Evolutionary conservation across 2,888 invertebrate genomes (phyloP).

Genomic region (Chrysodeixis includens): DNA sequence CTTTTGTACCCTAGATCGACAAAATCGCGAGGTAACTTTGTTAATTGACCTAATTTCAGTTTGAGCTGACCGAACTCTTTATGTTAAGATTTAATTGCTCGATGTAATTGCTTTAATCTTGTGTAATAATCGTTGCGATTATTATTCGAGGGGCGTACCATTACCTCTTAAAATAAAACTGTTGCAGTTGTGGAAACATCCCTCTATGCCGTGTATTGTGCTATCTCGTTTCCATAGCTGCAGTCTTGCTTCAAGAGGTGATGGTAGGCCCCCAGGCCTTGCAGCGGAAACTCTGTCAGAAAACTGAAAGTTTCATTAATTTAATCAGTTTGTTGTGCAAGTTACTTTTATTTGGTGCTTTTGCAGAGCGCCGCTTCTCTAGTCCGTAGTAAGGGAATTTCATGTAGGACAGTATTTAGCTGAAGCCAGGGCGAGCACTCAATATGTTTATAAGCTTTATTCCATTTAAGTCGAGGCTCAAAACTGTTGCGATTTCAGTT

Average conservation of each 20-base stretch:
- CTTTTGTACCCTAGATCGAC: conserved; percentile 22
- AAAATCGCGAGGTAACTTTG: conserved; percentile 38
- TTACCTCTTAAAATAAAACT: too few species aligned
- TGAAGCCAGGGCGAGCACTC: background rate
- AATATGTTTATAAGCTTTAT: background rate
- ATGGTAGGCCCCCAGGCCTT: background rate
- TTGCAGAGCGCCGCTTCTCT: background rate
- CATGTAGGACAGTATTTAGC: background rate
- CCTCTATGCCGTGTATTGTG: too few species aligned
- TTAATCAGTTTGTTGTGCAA: background rate
- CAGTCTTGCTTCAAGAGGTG: too few species aligned
- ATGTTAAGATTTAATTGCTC: conserved; percentile 46
- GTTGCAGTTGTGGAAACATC: too few species aligned
- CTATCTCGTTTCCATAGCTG: too few species aligned
- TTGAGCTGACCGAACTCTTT: conserved; percentile 57
- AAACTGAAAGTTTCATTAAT: background rate
- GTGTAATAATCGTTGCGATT: conserved; percentile 24
- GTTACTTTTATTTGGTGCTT: conserved; percentile 4
- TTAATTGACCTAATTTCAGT: conserved; percentile 56
- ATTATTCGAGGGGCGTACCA: conserved; percentile 2
- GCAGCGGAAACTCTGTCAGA: conserved; percentile 11
- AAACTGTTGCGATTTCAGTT: background rate
- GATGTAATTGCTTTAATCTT: conserved; percentile 41
- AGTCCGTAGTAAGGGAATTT: background rate
- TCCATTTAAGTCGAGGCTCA: background rate